A percentile compares a stretch with the other conserved stretches of the same genome.
phyloP scores from a whole-genome alignment of 2,113 vertebrate genomes.

The Apeltes quadracus region DNA sequence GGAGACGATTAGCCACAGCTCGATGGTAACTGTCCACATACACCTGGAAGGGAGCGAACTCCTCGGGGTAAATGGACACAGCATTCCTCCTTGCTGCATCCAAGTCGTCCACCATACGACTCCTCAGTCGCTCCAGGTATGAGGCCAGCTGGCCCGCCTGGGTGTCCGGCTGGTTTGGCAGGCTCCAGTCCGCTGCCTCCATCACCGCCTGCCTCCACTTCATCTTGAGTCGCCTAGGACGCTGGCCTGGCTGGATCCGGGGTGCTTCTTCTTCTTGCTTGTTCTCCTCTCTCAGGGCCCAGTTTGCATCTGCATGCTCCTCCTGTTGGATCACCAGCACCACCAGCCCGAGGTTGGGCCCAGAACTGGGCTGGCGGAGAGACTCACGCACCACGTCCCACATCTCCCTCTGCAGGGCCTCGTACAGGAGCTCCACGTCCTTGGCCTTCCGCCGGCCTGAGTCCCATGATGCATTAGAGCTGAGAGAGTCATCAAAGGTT shows the following conservation, averaged over 20 bases:
- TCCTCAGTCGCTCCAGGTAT: slow-evolving; percentile 82
- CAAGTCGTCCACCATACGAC: slow-evolving; percentile 84
- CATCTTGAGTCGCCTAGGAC: slow-evolving; percentile 77
- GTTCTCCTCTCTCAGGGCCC: slow-evolving; percentile 67
- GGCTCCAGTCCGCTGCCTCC: slow-evolving; percentile 80
- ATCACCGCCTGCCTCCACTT: slow-evolving; percentile 86
- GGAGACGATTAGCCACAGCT: slow-evolving; percentile 83
- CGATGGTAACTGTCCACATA: slow-evolving; percentile 89
- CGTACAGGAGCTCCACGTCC: slow-evolving; percentile 89
- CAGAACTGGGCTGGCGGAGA: slow-evolving; percentile 78
- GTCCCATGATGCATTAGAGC: slow-evolving; percentile 69
- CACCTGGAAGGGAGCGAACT: slow-evolving; percentile 84
- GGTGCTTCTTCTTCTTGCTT: slow-evolving; percentile 41
- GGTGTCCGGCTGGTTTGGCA: slow-evolving; percentile 80
- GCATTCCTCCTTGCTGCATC: slow-evolving; percentile 83
- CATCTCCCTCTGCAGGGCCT: slow-evolving; percentile 88
- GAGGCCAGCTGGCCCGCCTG: slow-evolving; percentile 72
- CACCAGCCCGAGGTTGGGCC: slow-evolving; percentile 83
- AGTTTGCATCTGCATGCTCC: slow-evolving; percentile 81
- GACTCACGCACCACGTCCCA: slow-evolving; percentile 88
- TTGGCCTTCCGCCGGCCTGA: slow-evolving; percentile 83
- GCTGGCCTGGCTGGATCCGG: slow-evolving; percentile 60
- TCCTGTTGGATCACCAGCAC: slow-evolving; percentile 89
- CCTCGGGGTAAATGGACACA: slow-evolving; percentile 86
- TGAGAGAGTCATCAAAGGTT: slow-evolving; percentile 58